Percentiles rank a stretch among this genome's conserved stretches.
Evolutionary conservation across 2,888 invertebrate genomes (phyloP).

Genomic region (Hyles lineata): DNA sequence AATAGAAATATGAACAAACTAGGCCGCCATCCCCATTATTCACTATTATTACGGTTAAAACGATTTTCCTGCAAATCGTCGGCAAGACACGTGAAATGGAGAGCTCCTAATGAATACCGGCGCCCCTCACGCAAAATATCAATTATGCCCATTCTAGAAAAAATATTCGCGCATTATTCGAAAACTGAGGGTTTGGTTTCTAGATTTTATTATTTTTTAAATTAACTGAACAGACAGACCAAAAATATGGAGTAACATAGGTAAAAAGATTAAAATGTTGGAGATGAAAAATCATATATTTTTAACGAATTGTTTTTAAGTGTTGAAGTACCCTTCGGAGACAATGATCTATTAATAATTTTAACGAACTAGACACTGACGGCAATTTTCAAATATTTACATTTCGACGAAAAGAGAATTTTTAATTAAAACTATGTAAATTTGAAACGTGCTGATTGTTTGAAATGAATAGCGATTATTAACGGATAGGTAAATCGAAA

Average conservation of each 20-base stretch:
- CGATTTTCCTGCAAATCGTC: constrained; percentile 7
- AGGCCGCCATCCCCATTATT: not conserved
- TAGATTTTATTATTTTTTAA: not conserved
- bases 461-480: not conserved
- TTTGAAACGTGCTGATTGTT: not conserved
- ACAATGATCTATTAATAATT: constrained; percentile 11
- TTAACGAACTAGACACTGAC: constrained; percentile 1
- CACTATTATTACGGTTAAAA: constrained; percentile 15
- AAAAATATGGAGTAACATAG: too few species aligned
- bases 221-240: too few species aligned
- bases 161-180: constrained; percentile 4
- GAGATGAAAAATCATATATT: too few species aligned
- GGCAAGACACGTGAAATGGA: constrained; percentile 14
- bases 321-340: not conserved
- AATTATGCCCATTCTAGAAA: constrained; percentile 16
- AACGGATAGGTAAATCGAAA: not conserved
- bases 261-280: too few species aligned
- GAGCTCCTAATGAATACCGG: constrained; percentile 16
- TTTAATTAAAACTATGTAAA: constrained; percentile 12
- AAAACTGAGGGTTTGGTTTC: not conserved
- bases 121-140: constrained; percentile 17
- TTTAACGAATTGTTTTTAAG: not conserved
- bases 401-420: constrained; percentile 12
- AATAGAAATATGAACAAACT: not conserved
- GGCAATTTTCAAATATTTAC: constrained; percentile 1